These are phyloP conservation scores for Columba livia DNA, from an alignment of 2,113 vertebrate genomes.

Conservation along the genomic window DNA sequence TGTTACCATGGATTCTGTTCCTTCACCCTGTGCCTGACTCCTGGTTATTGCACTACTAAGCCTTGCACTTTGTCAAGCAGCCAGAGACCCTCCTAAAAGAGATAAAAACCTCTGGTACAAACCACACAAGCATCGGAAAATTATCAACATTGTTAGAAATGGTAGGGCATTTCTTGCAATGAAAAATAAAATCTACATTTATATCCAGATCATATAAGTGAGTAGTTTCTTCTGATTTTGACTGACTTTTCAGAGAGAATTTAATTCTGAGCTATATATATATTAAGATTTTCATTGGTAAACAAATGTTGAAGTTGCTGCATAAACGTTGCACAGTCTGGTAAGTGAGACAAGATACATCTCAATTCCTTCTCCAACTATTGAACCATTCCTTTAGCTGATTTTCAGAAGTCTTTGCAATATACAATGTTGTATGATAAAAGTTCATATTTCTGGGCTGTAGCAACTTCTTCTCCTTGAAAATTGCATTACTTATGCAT, in stretches of 20 bases:
- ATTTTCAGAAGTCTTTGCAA: neutral
- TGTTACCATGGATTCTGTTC: neutral
- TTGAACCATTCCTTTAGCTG: neutral
- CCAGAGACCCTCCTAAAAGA: neutral
- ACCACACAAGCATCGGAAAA: neutral
- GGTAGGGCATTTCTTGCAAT: slow-evolving; percentile 54
- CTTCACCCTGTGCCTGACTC: neutral
- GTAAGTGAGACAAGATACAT: neutral
- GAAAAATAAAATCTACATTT: slow-evolving; percentile 53
- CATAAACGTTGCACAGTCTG: neutral
- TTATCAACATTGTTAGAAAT: slow-evolving; percentile 56
- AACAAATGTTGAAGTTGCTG: slow-evolving; percentile 36
- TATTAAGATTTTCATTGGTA: slow-evolving; percentile 23
- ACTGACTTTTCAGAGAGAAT: slow-evolving; percentile 38
- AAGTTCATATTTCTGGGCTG: slow-evolving; percentile 4
- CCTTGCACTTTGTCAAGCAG: neutral
- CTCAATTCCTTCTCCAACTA: neutral
- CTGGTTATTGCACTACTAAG: neutral
- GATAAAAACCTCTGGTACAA: neutral
- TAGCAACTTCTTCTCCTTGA: neutral
- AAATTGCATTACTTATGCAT: slow-evolving; percentile 31
- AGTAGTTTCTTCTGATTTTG: slow-evolving; percentile 56
- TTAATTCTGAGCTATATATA: slow-evolving; percentile 41
- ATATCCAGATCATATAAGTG: neutral
- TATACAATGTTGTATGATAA: neutral